Evolutionary conservation across 2,888 invertebrate genomes (phyloP).

Genomic region (Eilema sororculum): DNA sequence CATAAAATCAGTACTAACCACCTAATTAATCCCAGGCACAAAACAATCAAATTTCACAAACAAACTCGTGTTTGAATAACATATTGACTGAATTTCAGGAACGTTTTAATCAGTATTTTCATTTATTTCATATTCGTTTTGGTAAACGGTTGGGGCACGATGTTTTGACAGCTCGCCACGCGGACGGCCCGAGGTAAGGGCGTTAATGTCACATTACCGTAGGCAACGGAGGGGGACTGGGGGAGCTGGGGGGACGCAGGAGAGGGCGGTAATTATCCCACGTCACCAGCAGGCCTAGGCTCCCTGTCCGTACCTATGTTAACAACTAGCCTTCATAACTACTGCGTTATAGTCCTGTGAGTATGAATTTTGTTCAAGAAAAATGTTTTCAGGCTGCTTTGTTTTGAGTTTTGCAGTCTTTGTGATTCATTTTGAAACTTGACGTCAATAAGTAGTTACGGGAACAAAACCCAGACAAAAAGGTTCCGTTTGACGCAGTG

Average conservation of each 20-base stretch:
- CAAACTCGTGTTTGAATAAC: constrained; percentile 17
- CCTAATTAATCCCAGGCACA: constrained; percentile 6
- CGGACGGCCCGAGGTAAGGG: constrained; percentile 69
- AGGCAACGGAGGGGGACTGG: constrained; percentile 37
- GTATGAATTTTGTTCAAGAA: constrained; percentile 30
- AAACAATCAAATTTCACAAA: constrained; percentile 22
- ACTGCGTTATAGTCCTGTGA: constrained; percentile 43
- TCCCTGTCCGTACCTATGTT: constrained; percentile 73
- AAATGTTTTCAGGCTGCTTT: constrained; percentile 7
- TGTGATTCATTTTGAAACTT: constrained; percentile 1
- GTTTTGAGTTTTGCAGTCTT: neutral
- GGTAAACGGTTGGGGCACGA: constrained; percentile 71
- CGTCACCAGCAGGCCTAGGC: constrained; percentile 84
- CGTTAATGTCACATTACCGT: constrained; percentile 85
- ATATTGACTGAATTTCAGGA: constrained; percentile 21
- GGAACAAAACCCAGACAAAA: neutral
- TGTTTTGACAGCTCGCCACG: constrained; percentile 82
- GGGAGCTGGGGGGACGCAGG: constrained; percentile 45
- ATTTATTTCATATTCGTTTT: constrained; percentile 74
- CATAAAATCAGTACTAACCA: constrained; percentile 3
- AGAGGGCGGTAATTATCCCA: constrained; percentile 83
- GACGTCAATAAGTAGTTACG: neutral
- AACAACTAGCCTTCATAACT: constrained; percentile 65
- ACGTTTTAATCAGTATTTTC: constrained; percentile 59
- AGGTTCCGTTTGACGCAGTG: neutral